A percentile compares a stretch with the other conserved stretches of the same genome.
These are phyloP conservation scores for Diabrotica virgifera DNA, from an alignment of 1,140 invertebrate species.

Conservation along the genomic window DNA sequence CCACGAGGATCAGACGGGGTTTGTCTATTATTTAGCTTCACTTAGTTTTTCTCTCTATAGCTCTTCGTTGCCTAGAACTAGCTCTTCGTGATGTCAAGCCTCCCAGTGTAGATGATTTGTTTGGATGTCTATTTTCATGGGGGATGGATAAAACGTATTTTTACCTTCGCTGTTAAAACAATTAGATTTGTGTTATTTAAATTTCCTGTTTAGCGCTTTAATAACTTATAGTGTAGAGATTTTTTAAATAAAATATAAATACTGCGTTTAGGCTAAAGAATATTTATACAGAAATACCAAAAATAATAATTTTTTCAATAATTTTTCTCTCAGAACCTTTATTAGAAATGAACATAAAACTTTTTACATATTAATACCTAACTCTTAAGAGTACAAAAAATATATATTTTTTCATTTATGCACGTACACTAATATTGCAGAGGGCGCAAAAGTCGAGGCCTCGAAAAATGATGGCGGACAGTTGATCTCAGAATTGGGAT, in stretches of 20 bases:
- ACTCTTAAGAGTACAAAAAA: no score
- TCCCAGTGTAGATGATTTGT: constrained; percentile 22
- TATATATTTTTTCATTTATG: no score
- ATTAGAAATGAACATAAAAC: no score
- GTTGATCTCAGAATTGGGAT: no score
- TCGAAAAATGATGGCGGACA: no score
- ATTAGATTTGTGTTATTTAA: constrained; percentile 1
- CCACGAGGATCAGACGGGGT: constrained; percentile 43
- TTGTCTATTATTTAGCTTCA: constrained; percentile 35
- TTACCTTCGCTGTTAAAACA: not conserved
- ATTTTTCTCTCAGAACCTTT: no score
- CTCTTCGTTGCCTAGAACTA: constrained; percentile 1
- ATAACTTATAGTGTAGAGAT: not conserved
- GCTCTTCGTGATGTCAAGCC: constrained; percentile 21
- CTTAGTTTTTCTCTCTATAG: constrained; percentile 4
- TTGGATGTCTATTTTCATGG: constrained; percentile 6
- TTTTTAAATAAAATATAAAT: not conserved
- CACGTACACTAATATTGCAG: no score
- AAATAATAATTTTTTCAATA: no score
- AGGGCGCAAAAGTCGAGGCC: no score
- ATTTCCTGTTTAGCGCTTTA: not conserved
- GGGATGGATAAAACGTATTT: not conserved
- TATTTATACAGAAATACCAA: no score
- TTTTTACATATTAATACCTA: no score
- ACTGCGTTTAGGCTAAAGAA: no score